Conservation (phyloP, 1,140 invertebrate species). For the Adoxophyes honmai region DNA sequence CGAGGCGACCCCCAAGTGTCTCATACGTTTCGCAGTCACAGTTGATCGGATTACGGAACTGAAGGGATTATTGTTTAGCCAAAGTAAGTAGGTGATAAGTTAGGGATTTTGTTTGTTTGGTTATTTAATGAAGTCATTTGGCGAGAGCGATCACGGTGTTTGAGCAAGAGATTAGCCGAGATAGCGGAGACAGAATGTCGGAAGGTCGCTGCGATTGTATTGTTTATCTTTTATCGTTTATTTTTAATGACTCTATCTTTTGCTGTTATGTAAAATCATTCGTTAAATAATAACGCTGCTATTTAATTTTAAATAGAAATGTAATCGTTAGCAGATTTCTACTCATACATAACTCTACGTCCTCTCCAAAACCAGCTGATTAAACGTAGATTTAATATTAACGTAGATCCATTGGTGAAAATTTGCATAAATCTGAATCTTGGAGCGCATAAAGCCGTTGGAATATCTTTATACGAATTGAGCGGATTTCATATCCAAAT, state of each 20-base stretch:
- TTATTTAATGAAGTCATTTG: constrained; percentile 27
- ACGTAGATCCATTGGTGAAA: neutral
- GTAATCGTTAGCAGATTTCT: no score
- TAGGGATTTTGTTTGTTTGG: constrained; percentile 28
- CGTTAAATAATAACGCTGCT: no score
- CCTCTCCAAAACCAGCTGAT: neutral
- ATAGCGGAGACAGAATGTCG: neutral
- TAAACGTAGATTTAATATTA: neutral
- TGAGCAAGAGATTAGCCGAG: no score
- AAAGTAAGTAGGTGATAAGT: constrained; percentile 49
- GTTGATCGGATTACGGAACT: constrained; percentile 52
- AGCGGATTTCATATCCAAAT: no score
- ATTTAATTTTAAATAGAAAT: no score
- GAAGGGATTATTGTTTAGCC: constrained; percentile 50
- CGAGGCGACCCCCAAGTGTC: constrained; percentile 31
- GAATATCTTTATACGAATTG: no score
- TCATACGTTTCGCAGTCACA: constrained; percentile 20
- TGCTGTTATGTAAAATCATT: neutral
- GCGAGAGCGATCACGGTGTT: constrained; percentile 15
- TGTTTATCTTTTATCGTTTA: constrained; percentile 49
- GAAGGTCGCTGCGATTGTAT: constrained; percentile 39
- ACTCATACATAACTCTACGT: no score
- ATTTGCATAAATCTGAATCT: constrained; percentile 11
- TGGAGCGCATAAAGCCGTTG: neutral
- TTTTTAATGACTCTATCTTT: constrained; percentile 31